These are phyloP conservation scores for Tenthredo scrophulariae DNA, from an alignment of 2,888 invertebrate species.

Conservation along the genomic window DNA sequence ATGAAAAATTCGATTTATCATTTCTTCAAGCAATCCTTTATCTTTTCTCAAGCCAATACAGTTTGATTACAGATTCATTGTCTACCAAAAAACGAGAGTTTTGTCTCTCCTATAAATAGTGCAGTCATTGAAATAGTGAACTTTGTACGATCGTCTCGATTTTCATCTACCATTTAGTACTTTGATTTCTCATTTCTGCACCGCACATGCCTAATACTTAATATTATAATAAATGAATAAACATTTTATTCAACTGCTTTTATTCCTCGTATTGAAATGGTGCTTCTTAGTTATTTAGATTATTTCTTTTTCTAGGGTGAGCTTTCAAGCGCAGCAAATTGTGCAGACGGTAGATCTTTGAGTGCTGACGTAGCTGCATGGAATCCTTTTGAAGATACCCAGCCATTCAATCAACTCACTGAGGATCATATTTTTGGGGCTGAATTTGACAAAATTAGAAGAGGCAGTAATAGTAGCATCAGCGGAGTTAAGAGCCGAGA, in stretches of 20 bases:
- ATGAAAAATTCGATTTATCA: slow-evolving; percentile 33
- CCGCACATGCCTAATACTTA: slow-evolving; percentile 61
- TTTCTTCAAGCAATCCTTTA: slow-evolving; percentile 39
- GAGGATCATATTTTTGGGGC: slow-evolving; percentile 91
- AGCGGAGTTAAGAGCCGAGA: slow-evolving; percentile 86
- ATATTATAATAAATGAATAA: slow-evolving; percentile 48
- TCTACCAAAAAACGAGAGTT: not conserved
- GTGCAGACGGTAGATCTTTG: slow-evolving; percentile 76
- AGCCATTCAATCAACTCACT: slow-evolving; percentile 86
- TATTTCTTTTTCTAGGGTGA: slow-evolving; percentile 71
- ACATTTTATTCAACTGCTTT: slow-evolving; percentile 38
- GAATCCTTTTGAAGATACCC: slow-evolving; percentile 91
- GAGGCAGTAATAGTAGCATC: slow-evolving; percentile 89
- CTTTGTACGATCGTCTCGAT: slow-evolving; percentile 14
- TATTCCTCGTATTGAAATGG: not conserved
- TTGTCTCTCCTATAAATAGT: not conserved
- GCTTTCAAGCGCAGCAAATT: slow-evolving; percentile 73
- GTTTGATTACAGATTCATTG: slow-evolving; percentile 7
- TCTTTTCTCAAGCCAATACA: not conserved
- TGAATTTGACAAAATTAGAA: slow-evolving; percentile 90
- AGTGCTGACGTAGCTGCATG: slow-evolving; percentile 85
- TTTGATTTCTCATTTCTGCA: slow-evolving; percentile 59
- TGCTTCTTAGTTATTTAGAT: not conserved
- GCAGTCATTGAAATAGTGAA: slow-evolving; percentile 11
- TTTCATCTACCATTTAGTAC: not conserved